Evolutionary conservation across 2,113 vertebrate species (phyloP), one percentile per base, ranked within the genome.

Genomic region (Hypomesus transpacificus): DNA sequence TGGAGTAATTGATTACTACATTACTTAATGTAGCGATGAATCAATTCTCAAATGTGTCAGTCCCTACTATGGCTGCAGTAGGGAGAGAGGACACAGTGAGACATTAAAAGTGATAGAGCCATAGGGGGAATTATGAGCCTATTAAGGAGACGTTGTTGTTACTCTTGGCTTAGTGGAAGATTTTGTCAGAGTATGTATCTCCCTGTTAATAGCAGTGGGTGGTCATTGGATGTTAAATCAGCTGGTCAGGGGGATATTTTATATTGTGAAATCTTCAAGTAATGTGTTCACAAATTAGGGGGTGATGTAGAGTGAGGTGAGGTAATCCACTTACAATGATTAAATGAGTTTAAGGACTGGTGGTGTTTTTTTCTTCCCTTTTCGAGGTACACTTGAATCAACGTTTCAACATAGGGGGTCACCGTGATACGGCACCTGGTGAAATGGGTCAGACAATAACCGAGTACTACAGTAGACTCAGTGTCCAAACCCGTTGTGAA

Each of bases 1-100:
- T 81, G 75, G 76, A 89, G 87, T 90, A 91, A 91, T 84, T 86
- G 86, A 91, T 88, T 85, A 88, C 78, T 83, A 76, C 77, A 87
- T 87, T 88, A 89, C 77, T 86, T 91, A 92, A 91, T 89, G 90
- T 91, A 90, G 87, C 83, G 79, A 81, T 82, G 82, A 91, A 90
- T 90, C 87, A 80, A 90, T 92, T 81, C 86, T 83, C 89, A 88
- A 84, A 87, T 3, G 20, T 84, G 89, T 86, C 89, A 60, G 75
- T 88, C 82, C 68, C 34, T 28, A 75, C 72, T 73, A 54, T 71
- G 14, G 62, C 75, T 75, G 82, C 68, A 73, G 69, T 74, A 26
- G 58, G 18, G 72, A 65, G 34, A 65, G 66, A 64, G 54, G 80
- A 75, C n/a, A 46, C 56, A 69, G 76, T 14, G 75, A 89, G 85